Evolutionary conservation across 2,888 invertebrate genomes (phyloP).

Genomic region (Perithous albicinctus): DNA sequence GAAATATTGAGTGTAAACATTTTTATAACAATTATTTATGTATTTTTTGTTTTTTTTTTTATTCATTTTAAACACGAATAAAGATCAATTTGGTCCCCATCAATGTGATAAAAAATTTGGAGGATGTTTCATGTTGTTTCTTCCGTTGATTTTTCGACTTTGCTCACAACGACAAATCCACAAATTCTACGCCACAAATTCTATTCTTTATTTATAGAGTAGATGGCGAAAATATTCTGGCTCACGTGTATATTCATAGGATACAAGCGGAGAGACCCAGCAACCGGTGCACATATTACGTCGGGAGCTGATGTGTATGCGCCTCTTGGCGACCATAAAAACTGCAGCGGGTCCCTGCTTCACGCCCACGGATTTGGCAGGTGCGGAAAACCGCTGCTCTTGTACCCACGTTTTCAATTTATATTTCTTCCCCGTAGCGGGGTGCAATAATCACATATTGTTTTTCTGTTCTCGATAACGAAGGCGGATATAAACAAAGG

Average conservation of each 20-base stretch:
- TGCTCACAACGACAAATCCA: background rate
- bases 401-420: slow-evolving; percentile 9
- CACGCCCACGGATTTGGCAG: slow-evolving; percentile 26
- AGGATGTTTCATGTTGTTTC: background rate
- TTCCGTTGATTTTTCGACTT: background rate
- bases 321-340: slow-evolving; percentile 11
- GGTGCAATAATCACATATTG: background rate
- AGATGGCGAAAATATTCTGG: slow-evolving; percentile 31
- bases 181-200: slow-evolving; percentile 6
- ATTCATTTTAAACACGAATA: background rate
- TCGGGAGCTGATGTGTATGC: background rate
- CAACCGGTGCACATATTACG: slow-evolving; percentile 1
- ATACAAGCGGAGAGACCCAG: background rate
- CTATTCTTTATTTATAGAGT: slow-evolving; percentile 38
- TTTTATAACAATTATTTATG: background rate
- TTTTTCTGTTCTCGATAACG: background rate
- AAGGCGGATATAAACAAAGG: background rate
- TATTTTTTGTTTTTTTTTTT: background rate
- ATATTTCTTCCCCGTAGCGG: background rate
- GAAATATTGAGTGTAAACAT: background rate
- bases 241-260: slow-evolving; percentile 28
- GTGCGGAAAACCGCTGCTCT: background rate
- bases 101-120: background rate
- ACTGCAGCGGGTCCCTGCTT: background rate
- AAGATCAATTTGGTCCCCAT: background rate